Percentiles rank a stretch among this genome's conserved stretches.
These are phyloP conservation scores for Alethe diademata DNA, from an alignment of 2,113 vertebrate genomes.

Conservation along the genomic window DNA sequence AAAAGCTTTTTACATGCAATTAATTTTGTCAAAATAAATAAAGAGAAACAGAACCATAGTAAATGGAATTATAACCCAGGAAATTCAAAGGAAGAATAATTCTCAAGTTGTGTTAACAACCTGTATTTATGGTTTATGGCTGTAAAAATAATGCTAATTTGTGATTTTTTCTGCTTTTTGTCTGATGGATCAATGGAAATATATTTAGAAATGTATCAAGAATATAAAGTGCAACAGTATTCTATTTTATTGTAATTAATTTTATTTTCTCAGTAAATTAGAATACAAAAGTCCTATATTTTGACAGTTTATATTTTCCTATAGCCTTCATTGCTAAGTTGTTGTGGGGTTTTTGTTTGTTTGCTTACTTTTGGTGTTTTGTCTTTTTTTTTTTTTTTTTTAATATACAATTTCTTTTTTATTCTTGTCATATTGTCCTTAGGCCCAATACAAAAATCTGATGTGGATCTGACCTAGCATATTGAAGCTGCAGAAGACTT, in stretches of 20 bases:
- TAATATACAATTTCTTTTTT: neutral
- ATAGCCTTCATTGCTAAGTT: neutral
- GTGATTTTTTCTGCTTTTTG: neutral
- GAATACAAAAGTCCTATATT: neutral
- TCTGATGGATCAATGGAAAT: neutral
- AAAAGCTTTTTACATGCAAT: neutral
- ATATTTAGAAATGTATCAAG: neutral
- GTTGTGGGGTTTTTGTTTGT: rapidly evolving
- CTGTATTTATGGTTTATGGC: neutral
- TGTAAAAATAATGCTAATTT: neutral
- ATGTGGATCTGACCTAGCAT: neutral
- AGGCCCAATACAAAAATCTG: neutral
- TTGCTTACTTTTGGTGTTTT: neutral
- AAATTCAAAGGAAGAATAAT: neutral
- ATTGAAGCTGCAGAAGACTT: neutral
- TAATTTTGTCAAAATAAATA: neutral
- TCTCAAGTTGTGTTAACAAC: neutral
- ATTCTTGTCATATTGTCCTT: neutral
- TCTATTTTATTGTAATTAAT: neutral
- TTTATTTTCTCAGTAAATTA: neutral
- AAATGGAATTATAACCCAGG: neutral
- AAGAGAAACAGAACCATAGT: neutral
- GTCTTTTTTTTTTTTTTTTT: neutral
- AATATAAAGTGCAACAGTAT: neutral
- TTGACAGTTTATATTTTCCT: neutral